Conservation (phyloP, 2,888 invertebrate genomes). For the Spisula solida region DNA sequence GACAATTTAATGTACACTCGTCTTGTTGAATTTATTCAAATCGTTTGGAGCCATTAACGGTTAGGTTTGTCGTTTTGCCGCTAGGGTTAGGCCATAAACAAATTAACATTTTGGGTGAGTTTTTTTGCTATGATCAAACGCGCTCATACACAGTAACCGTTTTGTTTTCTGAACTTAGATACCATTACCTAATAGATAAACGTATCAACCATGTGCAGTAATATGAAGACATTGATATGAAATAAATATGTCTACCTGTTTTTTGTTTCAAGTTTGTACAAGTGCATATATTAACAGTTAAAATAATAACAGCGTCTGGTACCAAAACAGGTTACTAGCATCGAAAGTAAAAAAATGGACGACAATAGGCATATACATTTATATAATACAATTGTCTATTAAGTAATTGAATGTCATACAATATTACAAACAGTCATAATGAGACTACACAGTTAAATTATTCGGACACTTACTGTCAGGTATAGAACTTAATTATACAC, state of each 20-base stretch:
- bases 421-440: no score
- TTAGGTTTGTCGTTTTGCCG: neutral
- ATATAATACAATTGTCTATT: no score
- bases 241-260: neutral
- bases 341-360: neutral
- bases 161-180: no score
- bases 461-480: no score
- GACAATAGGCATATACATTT: neutral
- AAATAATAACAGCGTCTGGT: neutral
- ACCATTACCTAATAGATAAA: no score
- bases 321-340: neutral
- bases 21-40: neutral
- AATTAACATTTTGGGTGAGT: neutral
- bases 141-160: neutral
- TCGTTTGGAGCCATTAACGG: neutral
- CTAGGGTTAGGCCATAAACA: neutral
- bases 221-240: no score
- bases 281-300: neutral
- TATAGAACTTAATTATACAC: no score
- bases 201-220: no score
- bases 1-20: neutral
- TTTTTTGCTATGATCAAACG: neutral
- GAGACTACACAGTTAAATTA: no score
- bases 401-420: no score
- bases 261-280: no score